Base-by-base conservation (phyloP, 2,113 vertebrate species). In the Hepsetus odoe region DNA sequence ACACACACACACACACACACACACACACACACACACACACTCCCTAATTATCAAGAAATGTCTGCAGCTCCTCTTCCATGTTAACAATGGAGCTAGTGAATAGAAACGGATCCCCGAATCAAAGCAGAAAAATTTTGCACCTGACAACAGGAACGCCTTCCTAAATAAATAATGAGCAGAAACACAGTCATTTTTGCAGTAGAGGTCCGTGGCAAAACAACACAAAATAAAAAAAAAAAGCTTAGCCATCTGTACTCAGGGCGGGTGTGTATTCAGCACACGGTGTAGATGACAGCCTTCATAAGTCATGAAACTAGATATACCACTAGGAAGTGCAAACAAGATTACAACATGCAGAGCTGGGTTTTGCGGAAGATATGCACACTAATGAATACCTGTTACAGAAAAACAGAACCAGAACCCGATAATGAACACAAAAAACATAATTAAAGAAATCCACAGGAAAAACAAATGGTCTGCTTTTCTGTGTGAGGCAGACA, bases 1-100 rank as follows among this genome's bases (percentile, higher is more conserved):
- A 6, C 14, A 35, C 55, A 22, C 56, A 38, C 70, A 61, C 70
- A 22, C 51, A 35, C 33, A 18, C 44, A 11, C 53, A 44, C 53
- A 53, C 42, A 9, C 9, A 30, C 56, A 26, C 59, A 32, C 72
- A 55, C 65, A n/a, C 55, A 26, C 35, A 26, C 46, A 24, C 42
- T 69, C 66, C 84, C 90, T 92, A 91, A 93, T 92, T 92, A 92
- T 88, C 90, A 64, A 59, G 87, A 69, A 84, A 86, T 86, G 84
- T 87, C 74, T 80, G 75, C 86, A 42, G 84, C 35, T 87, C 77
- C 81, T 80, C 18, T 51, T 58, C 51, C n/a, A 5, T 1, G 64
- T 24, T 35, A 71, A 73, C n/a, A 42, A 59, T 22, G 42, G 44
- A 68, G 71, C 33, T 6, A 35, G 68, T 2, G 46, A 33, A 4